These are phyloP conservation scores for Serrognathus titanus DNA, from an alignment of 2,888 invertebrate species.

Conservation along the genomic window DNA sequence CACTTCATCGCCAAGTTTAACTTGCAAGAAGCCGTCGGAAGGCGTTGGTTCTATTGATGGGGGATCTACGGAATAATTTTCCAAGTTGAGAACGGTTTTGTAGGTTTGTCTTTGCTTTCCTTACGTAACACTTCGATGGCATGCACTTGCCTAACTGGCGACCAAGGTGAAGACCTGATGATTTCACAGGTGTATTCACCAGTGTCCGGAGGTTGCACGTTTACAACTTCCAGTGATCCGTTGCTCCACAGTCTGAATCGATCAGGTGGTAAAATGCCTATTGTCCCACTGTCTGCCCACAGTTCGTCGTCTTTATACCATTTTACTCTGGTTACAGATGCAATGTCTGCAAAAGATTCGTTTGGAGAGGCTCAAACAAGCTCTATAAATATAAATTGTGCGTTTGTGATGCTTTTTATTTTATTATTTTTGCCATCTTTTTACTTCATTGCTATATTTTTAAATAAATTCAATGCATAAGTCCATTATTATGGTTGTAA, in stretches of 20 bases:
- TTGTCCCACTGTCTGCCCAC: conserved; percentile 52
- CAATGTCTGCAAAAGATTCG: conserved; percentile 50
- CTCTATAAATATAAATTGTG: neutral
- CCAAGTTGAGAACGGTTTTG: neutral
- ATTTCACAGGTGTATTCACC: conserved; percentile 70
- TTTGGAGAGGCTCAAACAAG: neutral
- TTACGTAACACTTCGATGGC: conserved; percentile 76
- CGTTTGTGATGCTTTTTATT: too few species aligned
- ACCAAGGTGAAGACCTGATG: conserved; percentile 63
- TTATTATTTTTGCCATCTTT: too few species aligned
- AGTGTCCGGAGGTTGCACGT: conserved; percentile 57
- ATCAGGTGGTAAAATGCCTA: conserved; percentile 46
- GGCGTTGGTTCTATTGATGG: conserved; percentile 67
- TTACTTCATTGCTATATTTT: too few species aligned
- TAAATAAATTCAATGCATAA: too few species aligned
- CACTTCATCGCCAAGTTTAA: conserved; percentile 70
- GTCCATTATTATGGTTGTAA: too few species aligned
- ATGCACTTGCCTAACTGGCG: conserved; percentile 67
- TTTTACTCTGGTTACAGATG: conserved; percentile 55
- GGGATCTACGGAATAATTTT: conserved; percentile 53
- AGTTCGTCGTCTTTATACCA: conserved; percentile 68
- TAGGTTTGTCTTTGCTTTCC: conserved; percentile 36
- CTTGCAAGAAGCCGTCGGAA: conserved; percentile 66
- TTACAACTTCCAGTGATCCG: conserved; percentile 65
- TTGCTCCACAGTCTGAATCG: conserved; percentile 65